Evolutionary conservation across 2,888 invertebrate species (phyloP).

Genomic region (Drosophila gaucha): DNA sequence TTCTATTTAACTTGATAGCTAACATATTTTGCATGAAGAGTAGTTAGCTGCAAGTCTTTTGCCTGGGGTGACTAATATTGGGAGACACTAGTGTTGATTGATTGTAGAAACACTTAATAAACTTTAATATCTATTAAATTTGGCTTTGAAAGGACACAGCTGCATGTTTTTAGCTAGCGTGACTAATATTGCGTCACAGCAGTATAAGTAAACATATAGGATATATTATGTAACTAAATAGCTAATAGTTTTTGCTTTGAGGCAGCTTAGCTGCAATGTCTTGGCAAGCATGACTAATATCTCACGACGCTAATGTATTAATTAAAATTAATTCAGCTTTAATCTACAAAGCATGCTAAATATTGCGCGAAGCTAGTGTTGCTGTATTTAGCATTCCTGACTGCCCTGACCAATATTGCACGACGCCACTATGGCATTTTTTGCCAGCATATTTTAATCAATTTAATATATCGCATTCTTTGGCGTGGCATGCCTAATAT

Average conservation of each 20-base stretch:
- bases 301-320: background rate
- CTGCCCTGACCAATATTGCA: background rate
- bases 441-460: background rate
- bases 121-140: background rate
- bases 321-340: too few relatives aligned
- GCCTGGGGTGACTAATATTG: background rate
- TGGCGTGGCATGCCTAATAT: constrained; percentile 24
- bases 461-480: background rate
- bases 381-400: too few relatives aligned
- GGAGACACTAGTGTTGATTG: background rate
- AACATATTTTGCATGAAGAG: background rate
- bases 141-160: background rate
- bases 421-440: background rate
- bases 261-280: background rate
- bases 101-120: background rate
- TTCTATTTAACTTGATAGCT: background rate
- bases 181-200: background rate
- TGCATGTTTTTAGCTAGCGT: background rate
- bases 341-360: too few relatives aligned
- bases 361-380: too few relatives aligned
- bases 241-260: accelerated
- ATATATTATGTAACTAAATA: too few relatives aligned
- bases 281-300: background rate
- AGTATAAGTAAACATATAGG: background rate
- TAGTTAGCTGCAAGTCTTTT: background rate